Evolutionary conservation across 2,797 vertebrate species (phyloP), one percentile per base, ranked within the genome.

Genomic region (Rhyacichthys aspro): DNA sequence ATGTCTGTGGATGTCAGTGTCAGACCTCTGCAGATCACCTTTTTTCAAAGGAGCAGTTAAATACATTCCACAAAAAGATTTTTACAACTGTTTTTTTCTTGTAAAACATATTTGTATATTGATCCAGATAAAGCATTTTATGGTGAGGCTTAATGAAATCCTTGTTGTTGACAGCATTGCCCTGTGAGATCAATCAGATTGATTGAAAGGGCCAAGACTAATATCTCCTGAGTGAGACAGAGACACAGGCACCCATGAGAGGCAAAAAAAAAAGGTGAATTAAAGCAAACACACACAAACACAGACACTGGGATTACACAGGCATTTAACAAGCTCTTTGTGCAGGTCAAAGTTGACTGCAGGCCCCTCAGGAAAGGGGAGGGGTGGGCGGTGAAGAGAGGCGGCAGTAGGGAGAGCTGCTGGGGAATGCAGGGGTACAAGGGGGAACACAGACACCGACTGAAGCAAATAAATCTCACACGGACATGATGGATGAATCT

Each of bases 291-390:
- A 48, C 56, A 43, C 15, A n/a, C 81, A 78, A 77, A 81, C 67
- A 79, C 72, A 78, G 81, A 75, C 68, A 18, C 60, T 32, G 66
- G 89, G 89, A 92, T 92, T 92, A 89, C 81, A 80, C 83, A 91
- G 89, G 85, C 80, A 90, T 92, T 92, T 93, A 90, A 89, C 87
- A 88, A 90, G 90, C 89, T 88, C 87, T 91, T 84, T 67, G 65
- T 80, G 76, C 75, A 70, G 90, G 87, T 91, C 91, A 90, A 85
- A 92, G 91, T 89, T 92, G 81, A 91, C 78, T 32, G 66, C 65
- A 70, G 78, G 81, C 70, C 86, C 83, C 87, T 74, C 83, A 78
- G 78, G 73, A 79, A 72, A 82, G 67, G 59, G 54, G 69, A 41
- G 69, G 67, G 54, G 52, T 3, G 7, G 19, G 8, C 50, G 44